Percentiles rank a stretch among this genome's conserved stretches.
These are phyloP conservation scores for Nymphicus hollandicus DNA, from an alignment of 2,113 vertebrate species.

Conservation along the genomic window DNA sequence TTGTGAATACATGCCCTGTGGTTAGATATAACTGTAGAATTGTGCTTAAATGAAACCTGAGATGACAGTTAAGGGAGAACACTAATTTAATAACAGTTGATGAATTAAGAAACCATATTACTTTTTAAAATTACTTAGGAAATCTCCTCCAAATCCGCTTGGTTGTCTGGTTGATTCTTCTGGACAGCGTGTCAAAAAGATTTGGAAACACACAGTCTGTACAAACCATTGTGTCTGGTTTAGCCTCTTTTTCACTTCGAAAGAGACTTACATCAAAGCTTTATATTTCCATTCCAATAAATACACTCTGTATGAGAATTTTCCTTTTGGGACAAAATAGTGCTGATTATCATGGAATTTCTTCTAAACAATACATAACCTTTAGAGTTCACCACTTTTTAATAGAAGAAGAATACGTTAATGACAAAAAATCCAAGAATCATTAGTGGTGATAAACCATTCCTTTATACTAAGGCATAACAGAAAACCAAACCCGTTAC, in stretches of 20 bases:
- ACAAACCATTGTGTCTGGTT: slow-evolving; percentile 15
- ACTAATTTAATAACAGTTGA: slow-evolving; percentile 61
- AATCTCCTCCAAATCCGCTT: slow-evolving; percentile 38
- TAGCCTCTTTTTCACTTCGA: slow-evolving; percentile 30
- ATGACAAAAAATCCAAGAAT: not conserved
- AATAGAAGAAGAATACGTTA: not conserved
- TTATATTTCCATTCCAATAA: slow-evolving; percentile 36
- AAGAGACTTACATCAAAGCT: slow-evolving; percentile 24
- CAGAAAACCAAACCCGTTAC: not conserved
- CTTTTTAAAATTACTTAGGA: slow-evolving; percentile 62
- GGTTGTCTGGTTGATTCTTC: slow-evolving; percentile 54
- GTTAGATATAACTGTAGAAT: not conserved
- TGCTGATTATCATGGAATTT: not conserved
- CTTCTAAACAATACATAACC: not conserved
- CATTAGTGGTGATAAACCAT: not conserved
- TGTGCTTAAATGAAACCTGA: slow-evolving; percentile 1
- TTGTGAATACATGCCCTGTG: slow-evolving; percentile 16
- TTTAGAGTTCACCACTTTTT: not conserved
- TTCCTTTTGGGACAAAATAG: not conserved
- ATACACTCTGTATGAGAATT: not conserved
- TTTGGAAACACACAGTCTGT: slow-evolving; percentile 37
- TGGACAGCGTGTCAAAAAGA: slow-evolving; percentile 69
- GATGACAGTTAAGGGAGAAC: slow-evolving; percentile 47
- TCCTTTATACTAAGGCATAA: not conserved
- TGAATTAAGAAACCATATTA: slow-evolving; percentile 57